Conservation (phyloP, 30 jellyfish, hydroid and myxozoan species). For the Turritopsis rubra region DNA sequence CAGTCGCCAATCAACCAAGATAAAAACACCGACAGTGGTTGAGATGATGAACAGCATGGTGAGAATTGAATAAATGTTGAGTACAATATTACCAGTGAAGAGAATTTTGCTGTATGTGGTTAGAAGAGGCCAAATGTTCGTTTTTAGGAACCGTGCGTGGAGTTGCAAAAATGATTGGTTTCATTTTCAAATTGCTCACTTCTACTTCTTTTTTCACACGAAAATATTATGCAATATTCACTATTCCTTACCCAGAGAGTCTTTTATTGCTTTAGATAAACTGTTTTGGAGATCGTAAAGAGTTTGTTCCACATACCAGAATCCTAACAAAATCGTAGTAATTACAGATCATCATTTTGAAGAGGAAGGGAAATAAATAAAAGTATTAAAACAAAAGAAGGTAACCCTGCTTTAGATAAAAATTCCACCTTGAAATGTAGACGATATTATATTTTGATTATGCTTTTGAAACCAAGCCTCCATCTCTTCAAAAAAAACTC, state of each 20-base stretch:
- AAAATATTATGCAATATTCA: not conserved
- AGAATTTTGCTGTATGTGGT: no score
- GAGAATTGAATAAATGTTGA: conserved; percentile 44
- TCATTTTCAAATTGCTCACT: not conserved
- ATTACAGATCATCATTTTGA: not conserved
- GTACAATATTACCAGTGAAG: conserved; percentile 61
- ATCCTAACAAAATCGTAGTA: not conserved
- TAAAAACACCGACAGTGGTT: conserved; percentile 52
- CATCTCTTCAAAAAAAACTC: conserved; percentile 26
- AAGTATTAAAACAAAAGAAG: no score
- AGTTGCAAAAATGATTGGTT: not conserved
- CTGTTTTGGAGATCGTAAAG: conserved; percentile 58
- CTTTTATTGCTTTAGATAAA: conserved; percentile 61
- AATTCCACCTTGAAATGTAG: not conserved
- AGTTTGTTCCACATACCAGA: conserved; percentile 37
- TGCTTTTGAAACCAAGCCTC: conserved; percentile 37
- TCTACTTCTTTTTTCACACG: not conserved
- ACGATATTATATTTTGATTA: conserved; percentile 23
- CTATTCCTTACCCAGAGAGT: conserved; percentile 32
- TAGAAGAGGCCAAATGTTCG: conserved; percentile 53
- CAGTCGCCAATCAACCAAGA: conserved; percentile 75
- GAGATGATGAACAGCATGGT: conserved; percentile 54
- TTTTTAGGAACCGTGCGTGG: conserved; percentile 57
- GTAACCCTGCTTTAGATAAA: no score
- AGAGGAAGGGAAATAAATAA: not conserved